phyloP scores from a whole-genome alignment of 2,888 invertebrate genomes.

The Congeria kusceri region DNA sequence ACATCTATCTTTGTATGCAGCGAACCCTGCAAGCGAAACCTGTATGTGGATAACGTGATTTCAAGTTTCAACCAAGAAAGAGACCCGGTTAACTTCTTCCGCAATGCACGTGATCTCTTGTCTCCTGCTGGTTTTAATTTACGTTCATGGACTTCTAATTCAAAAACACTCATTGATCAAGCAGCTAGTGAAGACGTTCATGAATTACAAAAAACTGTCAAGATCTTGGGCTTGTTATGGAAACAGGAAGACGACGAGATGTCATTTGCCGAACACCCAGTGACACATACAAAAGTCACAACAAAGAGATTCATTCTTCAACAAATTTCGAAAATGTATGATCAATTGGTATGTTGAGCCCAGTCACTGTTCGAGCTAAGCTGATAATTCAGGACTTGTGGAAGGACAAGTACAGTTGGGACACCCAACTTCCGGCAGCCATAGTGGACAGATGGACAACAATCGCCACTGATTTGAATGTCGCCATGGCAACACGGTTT shows the following conservation, averaged over 20 bases:
- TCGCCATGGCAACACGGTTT: not conserved
- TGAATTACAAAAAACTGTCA: conserved; percentile 16
- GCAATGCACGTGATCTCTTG: conserved; percentile 21
- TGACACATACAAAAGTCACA: not conserved
- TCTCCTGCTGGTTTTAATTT: conserved; percentile 40
- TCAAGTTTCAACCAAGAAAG: conserved; percentile 31
- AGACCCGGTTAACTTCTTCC: conserved; percentile 19
- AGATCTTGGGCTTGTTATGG: conserved; percentile 50
- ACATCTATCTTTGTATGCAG: conserved; percentile 30
- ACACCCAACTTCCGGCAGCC: not conserved
- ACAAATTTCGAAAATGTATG: conserved; percentile 29
- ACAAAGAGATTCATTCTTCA: conserved; percentile 28
- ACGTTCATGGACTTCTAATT: conserved; percentile 48
- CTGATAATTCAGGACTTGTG: conserved; percentile 38
- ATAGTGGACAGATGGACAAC: not conserved
- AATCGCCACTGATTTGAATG: not conserved
- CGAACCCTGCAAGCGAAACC: not conserved
- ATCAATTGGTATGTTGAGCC: conserved; percentile 32
- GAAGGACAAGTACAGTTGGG: not conserved
- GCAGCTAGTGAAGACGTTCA: conserved; percentile 20
- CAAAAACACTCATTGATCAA: not conserved
- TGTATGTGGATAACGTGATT: conserved; percentile 55
- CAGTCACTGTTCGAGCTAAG: conserved; percentile 28
- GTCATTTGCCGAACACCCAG: not conserved
- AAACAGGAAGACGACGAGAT: conserved; percentile 28